Evolutionary conservation across 1,140 invertebrate species (phyloP), one percentile per base, ranked within the genome.

Genomic region (Aphis craccivora): DNA sequence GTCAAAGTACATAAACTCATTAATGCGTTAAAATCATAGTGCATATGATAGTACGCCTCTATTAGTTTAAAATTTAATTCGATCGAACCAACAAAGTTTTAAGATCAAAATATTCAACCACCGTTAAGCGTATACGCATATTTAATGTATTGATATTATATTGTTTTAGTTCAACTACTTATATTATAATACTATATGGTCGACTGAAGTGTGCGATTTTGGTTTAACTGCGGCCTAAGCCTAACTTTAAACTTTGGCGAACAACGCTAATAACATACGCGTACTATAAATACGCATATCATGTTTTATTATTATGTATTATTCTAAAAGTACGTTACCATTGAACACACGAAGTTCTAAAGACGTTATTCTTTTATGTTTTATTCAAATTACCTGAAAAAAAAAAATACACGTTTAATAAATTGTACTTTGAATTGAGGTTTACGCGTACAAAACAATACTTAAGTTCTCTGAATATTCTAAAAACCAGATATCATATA

Each of bases 241-340:
- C 3, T 55, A 55, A 55, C 9, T 22, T 18, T 30, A 76, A 76
- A 76, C 14, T 76, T 76, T n/a, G 4, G 60, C 30, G 30, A 76
- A 76, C 60, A n/a, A 76, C 4, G 11, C 60, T 76, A 76, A 18
- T n/a, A 76, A 76, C 37, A 40, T 40, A 23, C 60, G 60, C 25
- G 25, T 60, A 60, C 9, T 2, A 11, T n/a, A n/a, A n/a, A n/a
- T 30, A 60, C 30, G 11, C 30, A n/a, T 76, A 18, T 76, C 18
- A 30, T 67, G 30, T 67, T 67, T 67, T 67, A n/a, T 67, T 67
- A 67, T 67, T 30, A 67, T 67, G 30, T 76, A 76, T 76, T n/a
- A 76, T 76, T 76, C 60, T 76, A 20, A n/a, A 76, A 76, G 60
- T 76, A 76, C 60, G n/a, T 76, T 76, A 76, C 60, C 60, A n/a